These are phyloP conservation scores for Antennarius striatus DNA, from an alignment of 2,113 vertebrate genomes.

Conservation along the genomic window DNA sequence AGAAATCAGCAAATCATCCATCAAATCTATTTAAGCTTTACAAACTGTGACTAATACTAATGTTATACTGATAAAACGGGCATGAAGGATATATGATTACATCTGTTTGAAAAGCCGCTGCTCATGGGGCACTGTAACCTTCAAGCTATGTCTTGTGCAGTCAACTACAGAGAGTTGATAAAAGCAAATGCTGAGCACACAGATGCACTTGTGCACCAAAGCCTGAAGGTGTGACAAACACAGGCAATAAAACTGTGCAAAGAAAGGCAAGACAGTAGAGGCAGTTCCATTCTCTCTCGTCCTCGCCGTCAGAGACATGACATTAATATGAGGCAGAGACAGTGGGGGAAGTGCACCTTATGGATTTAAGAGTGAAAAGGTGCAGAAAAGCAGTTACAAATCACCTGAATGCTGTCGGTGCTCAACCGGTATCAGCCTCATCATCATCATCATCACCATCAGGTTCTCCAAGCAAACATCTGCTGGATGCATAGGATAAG, in stretches of 20 bases:
- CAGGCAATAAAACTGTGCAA: constrained; percentile 60
- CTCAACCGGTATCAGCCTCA: constrained; percentile 12
- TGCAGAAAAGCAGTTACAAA: constrained; percentile 52
- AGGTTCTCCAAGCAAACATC: constrained; percentile 39
- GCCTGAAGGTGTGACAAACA: constrained; percentile 69
- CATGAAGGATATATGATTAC: constrained; percentile 53
- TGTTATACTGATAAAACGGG: constrained; percentile 48
- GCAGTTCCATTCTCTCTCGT: constrained; percentile 20
- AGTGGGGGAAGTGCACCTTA: constrained; percentile 40
- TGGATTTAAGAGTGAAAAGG: constrained; percentile 23
- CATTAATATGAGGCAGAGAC: constrained; percentile 55
- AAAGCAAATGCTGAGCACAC: constrained; percentile 52
- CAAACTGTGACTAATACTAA: constrained; percentile 47
- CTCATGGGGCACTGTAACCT: constrained; percentile 53
- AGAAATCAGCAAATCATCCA: constrained; percentile 25
- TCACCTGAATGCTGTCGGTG: constrained; percentile 43
- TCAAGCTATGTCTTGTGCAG: constrained; percentile 53
- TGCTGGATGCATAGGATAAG: not conserved
- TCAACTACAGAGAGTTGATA: constrained; percentile 48
- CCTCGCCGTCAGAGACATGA: constrained; percentile 46
- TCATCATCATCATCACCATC: constrained; percentile 26
- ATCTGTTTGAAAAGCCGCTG: constrained; percentile 34
- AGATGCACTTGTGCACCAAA: constrained; percentile 61
- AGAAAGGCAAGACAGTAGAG: constrained; percentile 39
- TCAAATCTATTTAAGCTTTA: constrained; percentile 28